phyloP scores from a whole-genome alignment of 2,888 invertebrate genomes.

The Pheosia gnoma region DNA sequence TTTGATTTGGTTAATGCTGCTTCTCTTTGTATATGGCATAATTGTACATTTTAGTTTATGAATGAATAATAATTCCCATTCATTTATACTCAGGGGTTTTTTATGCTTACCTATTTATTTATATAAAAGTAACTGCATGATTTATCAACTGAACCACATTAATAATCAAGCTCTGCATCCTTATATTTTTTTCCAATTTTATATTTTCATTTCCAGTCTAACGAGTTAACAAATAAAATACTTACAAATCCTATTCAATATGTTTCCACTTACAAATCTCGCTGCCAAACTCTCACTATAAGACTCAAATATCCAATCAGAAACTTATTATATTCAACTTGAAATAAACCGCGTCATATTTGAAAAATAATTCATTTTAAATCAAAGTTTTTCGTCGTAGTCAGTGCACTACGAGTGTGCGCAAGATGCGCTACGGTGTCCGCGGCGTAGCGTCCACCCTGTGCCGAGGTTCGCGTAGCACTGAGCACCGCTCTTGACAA shows the following conservation, averaged over 20 bases:
- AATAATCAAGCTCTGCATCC: too few species aligned
- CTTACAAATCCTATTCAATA: conserved; percentile 61
- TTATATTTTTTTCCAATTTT: too few species aligned
- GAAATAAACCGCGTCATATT: conserved; percentile 17
- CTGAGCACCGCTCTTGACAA: conserved; percentile 76
- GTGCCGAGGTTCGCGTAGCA: conserved; percentile 70
- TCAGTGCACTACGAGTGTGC: conserved; percentile 54
- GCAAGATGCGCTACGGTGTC: conserved; percentile 28
- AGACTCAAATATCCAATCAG: conserved; percentile 11
- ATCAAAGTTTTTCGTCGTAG: conserved; percentile 28
- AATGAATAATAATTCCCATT: too few species aligned
- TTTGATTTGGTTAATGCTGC: not conserved
- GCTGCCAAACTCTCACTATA: conserved; percentile 29
- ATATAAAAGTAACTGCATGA: too few species aligned
- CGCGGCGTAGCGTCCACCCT: conserved; percentile 69
- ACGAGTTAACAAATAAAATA: conserved; percentile 31
- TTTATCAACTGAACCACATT: too few species aligned
- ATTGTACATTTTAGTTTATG: too few species aligned
- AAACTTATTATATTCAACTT: conserved; percentile 23
- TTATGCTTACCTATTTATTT: too few species aligned
- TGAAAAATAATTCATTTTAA: conserved; percentile 18
- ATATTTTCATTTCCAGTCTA: not conserved
- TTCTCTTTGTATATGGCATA: too few species aligned
- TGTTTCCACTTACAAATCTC: conserved; percentile 45
- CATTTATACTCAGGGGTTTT: too few species aligned